A percentile compares a stretch with the other conserved stretches of the same genome.
Evolutionary conservation across 2,888 invertebrate genomes (phyloP).

Genomic region (Ypsolopha scabrella): DNA sequence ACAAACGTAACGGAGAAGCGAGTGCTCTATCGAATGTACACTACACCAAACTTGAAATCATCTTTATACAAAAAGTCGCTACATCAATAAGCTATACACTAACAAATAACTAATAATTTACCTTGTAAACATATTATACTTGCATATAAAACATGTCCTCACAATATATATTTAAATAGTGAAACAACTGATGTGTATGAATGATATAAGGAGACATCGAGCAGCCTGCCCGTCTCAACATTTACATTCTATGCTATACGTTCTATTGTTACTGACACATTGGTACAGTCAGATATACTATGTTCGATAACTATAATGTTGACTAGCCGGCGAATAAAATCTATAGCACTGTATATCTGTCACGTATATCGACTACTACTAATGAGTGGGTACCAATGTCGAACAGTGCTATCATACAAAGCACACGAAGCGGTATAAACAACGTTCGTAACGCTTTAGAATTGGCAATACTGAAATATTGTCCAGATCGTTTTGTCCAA

Average conservation of each 20-base stretch:
- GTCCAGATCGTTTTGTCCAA: constrained; percentile 2
- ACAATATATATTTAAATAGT: constrained; percentile 34
- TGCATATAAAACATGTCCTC: constrained; percentile 29
- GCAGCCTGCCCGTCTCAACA: not conserved
- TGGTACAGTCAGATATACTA: not conserved
- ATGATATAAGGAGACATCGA: constrained; percentile 44
- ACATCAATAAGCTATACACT: constrained; percentile 53
- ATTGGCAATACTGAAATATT: constrained; percentile 5
- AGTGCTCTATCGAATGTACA: constrained; percentile 5
- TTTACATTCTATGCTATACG: constrained; percentile 1
- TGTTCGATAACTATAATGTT: not conserved
- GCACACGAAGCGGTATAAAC: constrained; percentile 2
- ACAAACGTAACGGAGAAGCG: not conserved
- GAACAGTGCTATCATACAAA: not conserved
- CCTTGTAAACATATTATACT: constrained; percentile 25
- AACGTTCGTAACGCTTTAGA: not conserved
- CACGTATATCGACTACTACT: not conserved
- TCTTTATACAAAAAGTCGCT: constrained; percentile 37
- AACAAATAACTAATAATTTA: constrained; percentile 48
- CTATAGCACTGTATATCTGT: not conserved
- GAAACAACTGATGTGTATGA: constrained; percentile 57
- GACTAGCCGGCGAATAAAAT: not conserved
- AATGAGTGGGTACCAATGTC: constrained; percentile 1
- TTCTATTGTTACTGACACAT: constrained; percentile 1
- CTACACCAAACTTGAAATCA: constrained; percentile 5